A percentile compares a stretch with the other conserved stretches of the same genome.
These are phyloP conservation scores for Pammene fasciana DNA, from an alignment of 2,888 invertebrate species.

Conservation along the genomic window DNA sequence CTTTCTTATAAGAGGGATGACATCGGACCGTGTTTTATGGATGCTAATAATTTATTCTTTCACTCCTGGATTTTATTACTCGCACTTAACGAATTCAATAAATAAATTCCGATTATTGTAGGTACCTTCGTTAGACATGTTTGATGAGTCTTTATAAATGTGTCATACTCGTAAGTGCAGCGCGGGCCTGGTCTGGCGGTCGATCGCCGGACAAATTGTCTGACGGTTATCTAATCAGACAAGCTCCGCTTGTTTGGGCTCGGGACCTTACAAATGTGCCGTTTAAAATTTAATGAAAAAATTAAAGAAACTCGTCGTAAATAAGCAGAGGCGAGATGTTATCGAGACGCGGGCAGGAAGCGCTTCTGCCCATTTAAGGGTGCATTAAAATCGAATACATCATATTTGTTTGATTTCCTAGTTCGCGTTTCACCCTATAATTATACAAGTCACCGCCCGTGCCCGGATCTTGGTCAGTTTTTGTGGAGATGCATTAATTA, in stretches of 20 bases:
- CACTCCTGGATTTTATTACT: conserved; percentile 64
- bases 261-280: conserved; percentile 70
- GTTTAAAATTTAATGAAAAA: conserved; percentile 59
- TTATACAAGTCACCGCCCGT: conserved; percentile 81
- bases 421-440: conserved; percentile 82
- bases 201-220: conserved; percentile 61
- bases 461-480: conserved; percentile 76
- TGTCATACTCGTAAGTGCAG: conserved; percentile 50
- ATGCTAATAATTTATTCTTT: conserved; percentile 68
- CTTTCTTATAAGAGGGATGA: conserved; percentile 64
- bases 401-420: conserved; percentile 85
- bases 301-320: conserved; percentile 62
- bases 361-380: conserved; percentile 82
- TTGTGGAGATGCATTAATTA: conserved; percentile 80
- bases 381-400: conserved; percentile 84
- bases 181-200: conserved; percentile 43
- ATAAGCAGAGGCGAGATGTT: conserved; percentile 77
- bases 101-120: conserved; percentile 50
- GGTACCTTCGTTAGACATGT: conserved; percentile 43
- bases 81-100: conserved; percentile 55
- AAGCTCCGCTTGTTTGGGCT: conserved; percentile 70
- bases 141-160: conserved; percentile 46
- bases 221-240: conserved; percentile 69
- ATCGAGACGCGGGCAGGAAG: conserved; percentile 77
- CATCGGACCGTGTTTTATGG: conserved; percentile 67